phyloP scores from a whole-genome alignment of 2,797 vertebrate species.

The Dallia pectoralis region DNA sequence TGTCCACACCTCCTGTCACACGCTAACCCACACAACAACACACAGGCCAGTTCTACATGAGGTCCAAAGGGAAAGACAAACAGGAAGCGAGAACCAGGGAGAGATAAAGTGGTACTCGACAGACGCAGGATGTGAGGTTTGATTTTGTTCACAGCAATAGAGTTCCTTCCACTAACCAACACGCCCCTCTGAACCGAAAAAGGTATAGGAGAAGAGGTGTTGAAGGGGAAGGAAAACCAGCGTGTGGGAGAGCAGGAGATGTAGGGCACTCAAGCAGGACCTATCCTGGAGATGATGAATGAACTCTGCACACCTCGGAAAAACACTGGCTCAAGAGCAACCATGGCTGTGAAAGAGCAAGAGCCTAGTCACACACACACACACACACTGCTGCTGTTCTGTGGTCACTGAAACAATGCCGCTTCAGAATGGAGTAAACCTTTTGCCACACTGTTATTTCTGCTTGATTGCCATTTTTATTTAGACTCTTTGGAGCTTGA shows the following conservation, averaged over 20 bases:
- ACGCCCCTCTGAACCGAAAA: background rate
- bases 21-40: no score
- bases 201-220: background rate
- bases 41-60: no score
- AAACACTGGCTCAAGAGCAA: slow-evolving; percentile 62
- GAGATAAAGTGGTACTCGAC: background rate
- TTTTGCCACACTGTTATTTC: background rate
- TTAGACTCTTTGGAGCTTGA: background rate
- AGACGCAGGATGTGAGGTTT: background rate
- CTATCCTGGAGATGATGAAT: slow-evolving; percentile 70
- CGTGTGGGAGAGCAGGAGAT: slow-evolving; percentile 40
- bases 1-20: no score
- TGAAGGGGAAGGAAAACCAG: slow-evolving; percentile 20
- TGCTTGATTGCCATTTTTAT: background rate
- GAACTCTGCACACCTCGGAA: slow-evolving; percentile 64
- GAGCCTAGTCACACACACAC: background rate
- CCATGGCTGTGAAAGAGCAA: slow-evolving; percentile 59
- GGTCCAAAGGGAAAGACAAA: background rate
- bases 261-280: slow-evolving; percentile 53
- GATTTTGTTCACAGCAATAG: background rate
- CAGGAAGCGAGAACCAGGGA: background rate
- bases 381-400: background rate
- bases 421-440: background rate
- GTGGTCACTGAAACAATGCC: background rate
- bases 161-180: background rate